Base-by-base conservation (phyloP, 2,888 invertebrate genomes). In the Melanostoma scalare region DNA sequence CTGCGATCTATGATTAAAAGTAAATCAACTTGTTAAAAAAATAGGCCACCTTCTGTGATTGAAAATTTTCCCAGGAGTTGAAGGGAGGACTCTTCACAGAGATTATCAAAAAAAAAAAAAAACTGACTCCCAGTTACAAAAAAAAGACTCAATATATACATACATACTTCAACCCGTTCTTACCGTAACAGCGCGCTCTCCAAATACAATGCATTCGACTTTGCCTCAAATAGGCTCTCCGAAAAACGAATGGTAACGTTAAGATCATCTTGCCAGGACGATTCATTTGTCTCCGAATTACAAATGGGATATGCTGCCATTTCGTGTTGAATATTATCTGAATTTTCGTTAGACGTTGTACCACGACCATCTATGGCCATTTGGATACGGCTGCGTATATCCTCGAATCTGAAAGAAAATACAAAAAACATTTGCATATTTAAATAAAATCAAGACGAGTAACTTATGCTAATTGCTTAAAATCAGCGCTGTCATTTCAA, bases 241-340 rank as follows among this genome's bases (percentile, higher is more conserved):
- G 90, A 88, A 60, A 91, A 91, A 40, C 88, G 87, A 6, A 91
- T 88, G 2, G 91, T 90, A 2, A 91, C 87, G 78, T 91, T 91
- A 71, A 86, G 88, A 69, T 89, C 89, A 38, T 88, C 88, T 68
- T 89, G 86, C 91, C 91, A 91, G 2, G 89, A 87, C 0, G 87
- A 86, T 8, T 87, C 88, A 69, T 88, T 89, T 6, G 89, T 89
- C 56, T 89, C 89, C 3, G 88, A 88, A 82, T 88, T 90, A 75
- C 91, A 91, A 6, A 89, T 87, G 30, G 91, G 91, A 87, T 90
- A 91, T 10, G 90, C 91, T 10, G 91, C 90, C 88, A 89, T 90
- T 84, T 90, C 90, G 76, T 90, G 89, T 9, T 87, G 78, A 0
- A 89, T 87, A 63, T 87, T 86, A 20, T 89, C 88, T 30, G 87